Percentiles rank a stretch among this genome's conserved stretches.
These are phyloP conservation scores for Scaptomyza pallida DNA, from an alignment of 1,140 invertebrate genomes.

Conservation along the genomic window DNA sequence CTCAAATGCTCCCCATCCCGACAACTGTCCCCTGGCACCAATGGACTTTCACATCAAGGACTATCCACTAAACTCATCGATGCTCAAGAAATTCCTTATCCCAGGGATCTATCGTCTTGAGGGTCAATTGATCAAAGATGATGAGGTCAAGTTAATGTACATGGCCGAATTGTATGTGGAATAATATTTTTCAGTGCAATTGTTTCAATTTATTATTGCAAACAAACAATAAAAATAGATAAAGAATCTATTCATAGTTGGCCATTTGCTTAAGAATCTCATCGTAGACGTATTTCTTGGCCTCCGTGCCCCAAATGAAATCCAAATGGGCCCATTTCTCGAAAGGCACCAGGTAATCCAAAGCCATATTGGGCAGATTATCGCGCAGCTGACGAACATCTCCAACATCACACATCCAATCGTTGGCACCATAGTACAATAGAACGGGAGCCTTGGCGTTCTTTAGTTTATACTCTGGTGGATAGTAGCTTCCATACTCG, in stretches of 20 bases:
- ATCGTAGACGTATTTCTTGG: constrained; percentile 86
- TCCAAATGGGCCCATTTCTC: constrained; percentile 89
- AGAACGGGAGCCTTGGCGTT: constrained; percentile 87
- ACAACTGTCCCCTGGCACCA: constrained; percentile 52
- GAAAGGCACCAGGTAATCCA: constrained; percentile 85
- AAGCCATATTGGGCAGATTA: constrained; percentile 73
- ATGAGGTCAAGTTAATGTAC: constrained; percentile 39
- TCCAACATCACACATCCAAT: constrained; percentile 85
- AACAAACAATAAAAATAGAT: constrained; percentile 9
- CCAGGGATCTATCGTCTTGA: constrained; percentile 52
- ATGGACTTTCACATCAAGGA: constrained; percentile 50
- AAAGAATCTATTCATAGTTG: constrained; percentile 49
- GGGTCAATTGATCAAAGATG: constrained; percentile 12
- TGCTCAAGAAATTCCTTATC: constrained; percentile 32
- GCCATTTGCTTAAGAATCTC: constrained; percentile 78
- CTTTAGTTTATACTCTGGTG: constrained; percentile 86
- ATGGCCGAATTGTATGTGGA: constrained; percentile 26
- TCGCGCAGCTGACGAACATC: constrained; percentile 86
- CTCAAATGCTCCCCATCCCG: constrained; percentile 60
- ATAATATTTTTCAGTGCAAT: constrained; percentile 1
- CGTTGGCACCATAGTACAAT: constrained; percentile 87
- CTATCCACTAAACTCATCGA: constrained; percentile 47
- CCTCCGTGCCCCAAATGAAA: constrained; percentile 88
- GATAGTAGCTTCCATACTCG: constrained; percentile 83
- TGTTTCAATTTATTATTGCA: constrained; percentile 36